These are phyloP conservation scores for Orius insidiosus DNA, from an alignment of 1,140 invertebrate species.

Conservation along the genomic window DNA sequence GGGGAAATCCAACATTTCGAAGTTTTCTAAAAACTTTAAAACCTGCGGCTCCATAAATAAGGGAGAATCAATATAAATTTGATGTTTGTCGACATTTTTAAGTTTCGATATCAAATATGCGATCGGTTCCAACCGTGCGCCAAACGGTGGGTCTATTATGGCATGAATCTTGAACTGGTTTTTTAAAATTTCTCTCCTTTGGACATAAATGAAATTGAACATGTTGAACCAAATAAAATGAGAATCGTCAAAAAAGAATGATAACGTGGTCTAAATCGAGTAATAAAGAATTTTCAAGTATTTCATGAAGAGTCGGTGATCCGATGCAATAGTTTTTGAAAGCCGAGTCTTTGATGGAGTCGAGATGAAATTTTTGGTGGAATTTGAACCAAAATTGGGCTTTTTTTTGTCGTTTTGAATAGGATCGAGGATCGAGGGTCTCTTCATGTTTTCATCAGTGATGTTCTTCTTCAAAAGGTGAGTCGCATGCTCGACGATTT, in stretches of 20 bases:
- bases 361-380: neutral
- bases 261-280: conserved; percentile 62
- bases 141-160: conserved; percentile 81
- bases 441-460: conserved; percentile 30
- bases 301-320: conserved; percentile 1
- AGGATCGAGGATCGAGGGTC: conserved; percentile 40
- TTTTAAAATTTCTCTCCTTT: conserved; percentile 32
- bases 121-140: conserved; percentile 63
- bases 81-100: conserved; percentile 33
- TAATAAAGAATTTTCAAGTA: conserved; percentile 36
- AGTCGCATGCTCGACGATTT: conserved; percentile 26
- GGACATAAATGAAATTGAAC: conserved; percentile 71
- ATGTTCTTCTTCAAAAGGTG: conserved; percentile 31
- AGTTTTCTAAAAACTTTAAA: conserved; percentile 41
- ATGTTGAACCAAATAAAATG: conserved; percentile 69
- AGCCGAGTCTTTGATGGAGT: neutral
- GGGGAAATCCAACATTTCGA: conserved; percentile 68
- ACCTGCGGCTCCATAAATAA: conserved; percentile 69
- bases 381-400: conserved; percentile 25
- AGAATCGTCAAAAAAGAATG: conserved; percentile 46
- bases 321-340: neutral
- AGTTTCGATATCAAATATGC: conserved; percentile 47
- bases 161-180: conserved; percentile 39
- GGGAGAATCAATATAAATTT: conserved; percentile 64
- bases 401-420: conserved; percentile 44